Base-by-base conservation (phyloP, 2,113 vertebrate species). In the Coturnix japonica region DNA sequence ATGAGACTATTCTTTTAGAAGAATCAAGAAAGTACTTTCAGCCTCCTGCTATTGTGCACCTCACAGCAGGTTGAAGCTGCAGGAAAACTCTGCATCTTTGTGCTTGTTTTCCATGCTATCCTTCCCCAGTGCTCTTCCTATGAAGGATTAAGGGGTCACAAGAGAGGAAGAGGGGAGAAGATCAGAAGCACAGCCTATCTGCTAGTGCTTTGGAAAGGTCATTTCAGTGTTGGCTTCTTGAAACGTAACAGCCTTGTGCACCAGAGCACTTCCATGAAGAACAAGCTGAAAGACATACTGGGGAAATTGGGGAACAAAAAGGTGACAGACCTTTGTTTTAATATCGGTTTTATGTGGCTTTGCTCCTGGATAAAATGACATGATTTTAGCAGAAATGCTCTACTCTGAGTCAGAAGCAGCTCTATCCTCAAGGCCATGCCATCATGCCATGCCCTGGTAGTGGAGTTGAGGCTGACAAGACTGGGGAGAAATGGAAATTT, bases 61-160 rank as follows among this genome's bases (percentile, higher is more conserved):
- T 93, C 87, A 53, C 89, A 82, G 94, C 91, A 93, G 94, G 81
- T 89, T 28, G 86, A 76, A 33, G 30, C 2, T 1, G 25, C 43
- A 41, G 39, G 39, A 41, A 41, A 41, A 41, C 74, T 82, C 71
- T 35, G 3, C 51, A 79, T 64, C 31, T 70, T 47, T 44, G 54
- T 51, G 66, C 63, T 54, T 44, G 13, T 57, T 86, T 87, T 87
- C 81, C 37, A 6, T 7, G 22, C 47, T 49, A 23, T 30, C n/a
- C 49, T 84, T 66, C 66, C 89, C 14, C 59, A 28, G 28, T 28
- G 51, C 43, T 11, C 1, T 67, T 72, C 84, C 74, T 66, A 44
- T 46, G 56, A 64, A 80, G 67, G 41, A 37, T 71, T 73, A 54
- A 65, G 73, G 41, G 78, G 47, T 22, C 41, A 56, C 4, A 4